Evolutionary conservation across 2,113 vertebrate genomes (phyloP).

Genomic region (Canis aureus): DNA sequence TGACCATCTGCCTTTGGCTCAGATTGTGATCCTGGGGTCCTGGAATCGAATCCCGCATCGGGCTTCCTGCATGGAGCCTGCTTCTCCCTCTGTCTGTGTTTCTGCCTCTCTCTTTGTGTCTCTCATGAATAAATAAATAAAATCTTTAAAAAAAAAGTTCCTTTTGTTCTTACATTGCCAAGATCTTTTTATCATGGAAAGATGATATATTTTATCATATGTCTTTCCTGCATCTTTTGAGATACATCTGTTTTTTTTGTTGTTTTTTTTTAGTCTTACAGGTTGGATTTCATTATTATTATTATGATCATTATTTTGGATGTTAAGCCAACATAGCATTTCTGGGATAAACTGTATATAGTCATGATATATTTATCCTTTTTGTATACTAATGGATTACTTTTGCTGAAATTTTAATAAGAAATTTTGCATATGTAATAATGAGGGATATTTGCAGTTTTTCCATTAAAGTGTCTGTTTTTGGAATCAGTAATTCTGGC

Average conservation of each 20-base stretch:
- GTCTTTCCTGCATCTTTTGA: neutral
- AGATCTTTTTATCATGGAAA: neutral
- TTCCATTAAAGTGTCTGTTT: neutral
- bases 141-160: neutral
- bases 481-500: neutral
- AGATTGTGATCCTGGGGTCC: no score
- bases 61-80: no score
- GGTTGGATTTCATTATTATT: neutral
- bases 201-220: neutral
- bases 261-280: neutral
- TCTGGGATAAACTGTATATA: neutral
- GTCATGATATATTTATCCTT: neutral
- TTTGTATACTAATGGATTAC: neutral
- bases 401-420: neutral
- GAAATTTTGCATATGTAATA: neutral
- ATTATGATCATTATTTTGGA: neutral
- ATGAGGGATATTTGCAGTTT: neutral
- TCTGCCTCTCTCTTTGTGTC: no score
- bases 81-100: no score
- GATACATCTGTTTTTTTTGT: neutral
- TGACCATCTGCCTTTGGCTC: no score
- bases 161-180: neutral
- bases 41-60: no score
- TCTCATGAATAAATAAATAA: no score
- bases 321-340: neutral